A percentile compares a stretch with the other conserved stretches of the same genome.
Evolutionary conservation across 2,888 invertebrate species (phyloP).

Genomic region (Nephrotoma flavescens): DNA sequence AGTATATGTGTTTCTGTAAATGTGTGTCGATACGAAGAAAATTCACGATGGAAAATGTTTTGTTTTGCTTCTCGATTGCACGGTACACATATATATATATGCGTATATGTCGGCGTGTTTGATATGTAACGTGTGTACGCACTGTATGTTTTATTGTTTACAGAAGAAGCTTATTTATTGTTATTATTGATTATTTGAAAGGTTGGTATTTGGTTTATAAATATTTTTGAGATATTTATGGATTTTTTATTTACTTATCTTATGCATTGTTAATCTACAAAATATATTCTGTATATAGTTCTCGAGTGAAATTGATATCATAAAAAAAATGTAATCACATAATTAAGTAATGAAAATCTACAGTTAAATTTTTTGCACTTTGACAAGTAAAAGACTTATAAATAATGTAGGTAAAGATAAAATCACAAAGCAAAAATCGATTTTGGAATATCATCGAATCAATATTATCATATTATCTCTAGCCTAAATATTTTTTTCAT

Average conservation of each 20-base stretch:
- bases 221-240: not conserved
- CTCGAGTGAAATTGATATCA: not conserved
- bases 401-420: not conserved
- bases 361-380: not conserved
- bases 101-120: not conserved
- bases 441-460: not conserved
- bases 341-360: not conserved
- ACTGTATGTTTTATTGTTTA: not conserved
- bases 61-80: not conserved
- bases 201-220: not conserved
- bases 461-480: not conserved
- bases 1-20: not conserved
- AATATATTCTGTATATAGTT: too few species aligned
- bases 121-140: not conserved
- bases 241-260: not conserved
- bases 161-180: not conserved
- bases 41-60: not conserved
- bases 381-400: not conserved
- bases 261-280: too few species aligned
- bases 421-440: not conserved
- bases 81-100: not conserved
- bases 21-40: not conserved
- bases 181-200: not conserved
- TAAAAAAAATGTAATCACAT: not conserved
- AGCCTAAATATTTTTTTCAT: not conserved